Evolutionary conservation across 1,140 invertebrate genomes (phyloP).

Genomic region (Calycopis cecrops): DNA sequence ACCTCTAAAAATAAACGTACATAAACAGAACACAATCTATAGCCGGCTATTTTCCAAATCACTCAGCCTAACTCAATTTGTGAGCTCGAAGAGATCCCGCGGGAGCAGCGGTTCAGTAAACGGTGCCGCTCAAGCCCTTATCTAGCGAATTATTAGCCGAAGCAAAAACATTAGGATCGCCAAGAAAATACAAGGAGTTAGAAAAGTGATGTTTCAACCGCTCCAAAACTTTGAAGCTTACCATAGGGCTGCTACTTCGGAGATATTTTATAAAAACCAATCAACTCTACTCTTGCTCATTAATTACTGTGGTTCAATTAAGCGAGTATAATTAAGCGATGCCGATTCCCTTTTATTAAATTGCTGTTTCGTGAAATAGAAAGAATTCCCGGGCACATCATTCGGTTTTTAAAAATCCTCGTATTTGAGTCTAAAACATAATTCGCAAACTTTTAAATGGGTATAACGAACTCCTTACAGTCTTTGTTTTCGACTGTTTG

Average conservation of each 20-base stretch:
- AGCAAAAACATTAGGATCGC: conserved; percentile 39
- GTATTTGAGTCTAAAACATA: too few species aligned
- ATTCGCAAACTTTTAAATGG: too few species aligned
- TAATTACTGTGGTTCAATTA: too few species aligned
- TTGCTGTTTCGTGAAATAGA: too few species aligned
- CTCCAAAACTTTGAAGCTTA: neutral
- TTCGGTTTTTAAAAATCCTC: too few species aligned
- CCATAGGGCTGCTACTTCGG: neutral
- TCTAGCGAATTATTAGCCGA: conserved; percentile 42
- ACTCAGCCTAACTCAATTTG: conserved; percentile 52
- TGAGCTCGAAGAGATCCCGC: conserved; percentile 34
- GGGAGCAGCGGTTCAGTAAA: conserved; percentile 34
- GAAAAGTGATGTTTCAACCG: conserved; percentile 30
- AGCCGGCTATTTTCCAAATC: conserved; percentile 43
- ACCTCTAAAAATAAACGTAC: conserved; percentile 1
- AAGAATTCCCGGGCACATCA: too few species aligned
- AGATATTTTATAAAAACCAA: neutral
- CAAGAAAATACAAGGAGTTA: conserved; percentile 32
- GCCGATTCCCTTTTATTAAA: too few species aligned
- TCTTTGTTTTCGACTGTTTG: too few species aligned
- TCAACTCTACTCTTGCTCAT: too few species aligned
- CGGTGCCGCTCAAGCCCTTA: conserved; percentile 28
- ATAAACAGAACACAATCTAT: conserved; percentile 6
- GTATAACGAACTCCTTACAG: too few species aligned
- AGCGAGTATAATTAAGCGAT: too few species aligned